Evolutionary conservation across 2,797 vertebrate genomes (phyloP), one percentile per base, ranked within the genome.

Genomic region (Carduelis carduelis): DNA sequence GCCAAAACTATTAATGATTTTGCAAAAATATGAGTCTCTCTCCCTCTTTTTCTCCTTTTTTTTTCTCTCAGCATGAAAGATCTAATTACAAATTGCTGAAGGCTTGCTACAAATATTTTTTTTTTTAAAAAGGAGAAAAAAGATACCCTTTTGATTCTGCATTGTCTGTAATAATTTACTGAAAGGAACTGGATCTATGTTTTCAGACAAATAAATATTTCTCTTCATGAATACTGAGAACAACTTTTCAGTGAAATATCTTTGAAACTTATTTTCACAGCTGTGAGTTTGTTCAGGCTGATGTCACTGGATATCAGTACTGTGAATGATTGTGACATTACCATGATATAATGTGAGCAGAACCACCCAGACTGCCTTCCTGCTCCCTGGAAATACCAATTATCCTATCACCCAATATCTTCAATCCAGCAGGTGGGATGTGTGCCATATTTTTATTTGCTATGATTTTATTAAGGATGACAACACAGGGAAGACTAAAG

Each of bases 51-150:
- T 84, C 22, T 34, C 6, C 41, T 35, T 70, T 69, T 81, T 78
- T 69, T 61, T 5, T 39, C 52, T 87, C 80, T 77, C 86, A 91
- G 71, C 72, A 69, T 86, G 93, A 92, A 89, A 89, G 60, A 89
- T 86, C 84, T 96, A 94, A 96, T 96, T 97, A 93, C 87, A 92
- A 94, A 96, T 89, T 87, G 90, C 92, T 96, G 82, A 94, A 80
- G 88, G 87, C 87, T 89, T 90, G 16, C 50, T 83, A 64, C 59
- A 93, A 97, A 94, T 86, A 94, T 55, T 22, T 20, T 39, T 76
- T 71, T 20, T 5, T 43, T 35, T 35, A 8, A 21, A n/a, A 32
- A 2, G 4, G 22, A 5, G 11, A 21, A 66, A 35, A 79, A 55
- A 28, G 2, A 53, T 57, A 77, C 35, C 34, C 71, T 90, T 94